Percentiles rank a stretch among this genome's conserved stretches.
phyloP scores from a whole-genome alignment of 2,797 vertebrate species.

The Crocodylus rhombifer region DNA sequence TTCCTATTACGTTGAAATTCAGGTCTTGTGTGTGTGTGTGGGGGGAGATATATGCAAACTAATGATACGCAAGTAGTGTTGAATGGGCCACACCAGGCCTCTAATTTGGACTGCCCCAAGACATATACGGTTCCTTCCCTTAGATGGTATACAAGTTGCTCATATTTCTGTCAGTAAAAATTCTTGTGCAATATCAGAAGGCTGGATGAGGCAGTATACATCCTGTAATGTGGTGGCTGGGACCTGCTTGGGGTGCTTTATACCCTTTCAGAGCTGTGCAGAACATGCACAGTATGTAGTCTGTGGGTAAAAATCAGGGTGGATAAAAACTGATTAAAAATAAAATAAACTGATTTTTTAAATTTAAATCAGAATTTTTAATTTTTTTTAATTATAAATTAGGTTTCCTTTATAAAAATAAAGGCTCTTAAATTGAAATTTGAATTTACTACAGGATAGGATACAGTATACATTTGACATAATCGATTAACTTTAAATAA shows the following conservation, averaged over 20 bases:
- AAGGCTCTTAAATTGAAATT: no score
- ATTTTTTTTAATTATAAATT: no score
- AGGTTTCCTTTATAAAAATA: no score
- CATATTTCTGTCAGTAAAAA: background rate
- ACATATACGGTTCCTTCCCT: background rate
- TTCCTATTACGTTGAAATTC: background rate
- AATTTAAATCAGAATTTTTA: no score
- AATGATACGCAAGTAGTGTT: background rate
- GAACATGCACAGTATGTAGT: accelerated
- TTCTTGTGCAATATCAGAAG: background rate
- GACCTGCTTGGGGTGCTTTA: background rate
- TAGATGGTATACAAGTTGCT: background rate
- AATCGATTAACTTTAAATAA: no score
- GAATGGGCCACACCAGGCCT: background rate
- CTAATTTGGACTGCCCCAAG: background rate
- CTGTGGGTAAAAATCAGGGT: background rate
- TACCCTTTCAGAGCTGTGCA: background rate
- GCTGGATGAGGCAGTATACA: background rate
- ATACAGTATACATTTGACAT: no score
- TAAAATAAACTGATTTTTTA: no score
- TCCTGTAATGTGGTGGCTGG: background rate
- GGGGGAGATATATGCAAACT: accelerated
- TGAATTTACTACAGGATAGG: no score
- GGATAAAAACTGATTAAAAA: no score
- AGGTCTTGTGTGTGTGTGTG: background rate